These are phyloP conservation scores for Tachina grossa DNA, from an alignment of 2,888 invertebrate genomes.

Conservation along the genomic window DNA sequence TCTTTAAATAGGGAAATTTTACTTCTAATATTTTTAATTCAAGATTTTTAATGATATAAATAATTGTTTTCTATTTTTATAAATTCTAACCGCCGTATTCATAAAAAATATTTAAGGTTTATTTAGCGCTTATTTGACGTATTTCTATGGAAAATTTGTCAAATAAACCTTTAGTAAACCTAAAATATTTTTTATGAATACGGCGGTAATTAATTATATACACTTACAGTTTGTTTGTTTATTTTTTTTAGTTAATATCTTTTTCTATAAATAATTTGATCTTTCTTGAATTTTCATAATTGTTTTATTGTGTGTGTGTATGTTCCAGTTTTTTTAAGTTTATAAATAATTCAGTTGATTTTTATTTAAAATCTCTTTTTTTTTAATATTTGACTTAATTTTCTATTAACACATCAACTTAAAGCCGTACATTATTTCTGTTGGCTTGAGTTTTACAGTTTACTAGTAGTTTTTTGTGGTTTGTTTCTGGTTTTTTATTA, in stretches of 20 bases:
- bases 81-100: no score
- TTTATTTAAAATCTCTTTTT: conserved; percentile 48
- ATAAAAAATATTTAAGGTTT: no score
- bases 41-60: conserved; percentile 60
- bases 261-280: conserved; percentile 70
- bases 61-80: conserved; percentile 46
- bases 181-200: no score
- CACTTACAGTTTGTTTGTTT: conserved; percentile 41
- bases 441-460: conserved; percentile 30
- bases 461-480: not conserved
- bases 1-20: conserved; percentile 42
- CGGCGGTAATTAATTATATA: no score
- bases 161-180: no score
- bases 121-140: no score
- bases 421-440: conserved; percentile 65
- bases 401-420: conserved; percentile 70
- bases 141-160: no score
- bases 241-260: conserved; percentile 9
- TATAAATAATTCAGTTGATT: conserved; percentile 33
- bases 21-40: conserved; percentile 31
- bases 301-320: conserved; percentile 32
- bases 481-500: not conserved
- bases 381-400: conserved; percentile 48
- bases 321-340: not conserved
- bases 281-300: conserved; percentile 72